Evolutionary conservation across 2,113 vertebrate genomes (phyloP).

Genomic region (Neoarius graeffei): DNA sequence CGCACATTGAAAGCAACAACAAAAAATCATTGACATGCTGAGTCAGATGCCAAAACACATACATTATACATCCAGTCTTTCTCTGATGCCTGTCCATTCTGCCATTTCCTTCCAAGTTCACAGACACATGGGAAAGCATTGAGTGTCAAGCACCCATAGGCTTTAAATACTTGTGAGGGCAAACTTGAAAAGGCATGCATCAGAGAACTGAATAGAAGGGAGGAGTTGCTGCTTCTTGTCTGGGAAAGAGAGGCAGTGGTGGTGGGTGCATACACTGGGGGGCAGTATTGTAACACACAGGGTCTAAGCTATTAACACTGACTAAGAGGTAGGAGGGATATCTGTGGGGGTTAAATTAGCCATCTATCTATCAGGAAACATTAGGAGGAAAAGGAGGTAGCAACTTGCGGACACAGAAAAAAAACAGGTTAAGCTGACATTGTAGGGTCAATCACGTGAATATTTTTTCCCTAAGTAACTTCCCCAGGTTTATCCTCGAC

Average conservation of each 20-base stretch:
- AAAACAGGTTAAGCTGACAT: constrained; percentile 63
- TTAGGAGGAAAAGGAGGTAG: constrained; percentile 42
- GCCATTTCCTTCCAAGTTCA: constrained; percentile 41
- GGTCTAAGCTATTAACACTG: constrained; percentile 35
- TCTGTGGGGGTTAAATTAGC: constrained; percentile 59
- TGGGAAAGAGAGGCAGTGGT: constrained; percentile 8
- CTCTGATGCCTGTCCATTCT: constrained; percentile 53
- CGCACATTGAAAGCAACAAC: constrained; percentile 65
- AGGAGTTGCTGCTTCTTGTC: constrained; percentile 13
- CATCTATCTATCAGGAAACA: constrained; percentile 61
- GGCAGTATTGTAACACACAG: constrained; percentile 71
- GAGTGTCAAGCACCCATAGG: constrained; percentile 28
- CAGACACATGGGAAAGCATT: constrained; percentile 19
- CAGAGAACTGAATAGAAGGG: constrained; percentile 24
- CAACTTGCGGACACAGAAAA: constrained; percentile 57
- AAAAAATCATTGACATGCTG: constrained; percentile 68
- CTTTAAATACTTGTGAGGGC: constrained; percentile 42
- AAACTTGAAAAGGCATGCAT: constrained; percentile 42
- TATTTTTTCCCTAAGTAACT: constrained; percentile 58
- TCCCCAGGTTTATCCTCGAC: constrained; percentile 62
- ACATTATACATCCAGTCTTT: constrained; percentile 45
- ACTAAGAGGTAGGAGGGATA: constrained; percentile 51
- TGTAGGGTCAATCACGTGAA: constrained; percentile 59
- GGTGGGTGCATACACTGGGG: constrained; percentile 64
- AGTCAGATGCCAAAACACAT: constrained; percentile 63